Conservation (phyloP, 2,888 invertebrate species). For the Alviniconcha strummeri region DNA sequence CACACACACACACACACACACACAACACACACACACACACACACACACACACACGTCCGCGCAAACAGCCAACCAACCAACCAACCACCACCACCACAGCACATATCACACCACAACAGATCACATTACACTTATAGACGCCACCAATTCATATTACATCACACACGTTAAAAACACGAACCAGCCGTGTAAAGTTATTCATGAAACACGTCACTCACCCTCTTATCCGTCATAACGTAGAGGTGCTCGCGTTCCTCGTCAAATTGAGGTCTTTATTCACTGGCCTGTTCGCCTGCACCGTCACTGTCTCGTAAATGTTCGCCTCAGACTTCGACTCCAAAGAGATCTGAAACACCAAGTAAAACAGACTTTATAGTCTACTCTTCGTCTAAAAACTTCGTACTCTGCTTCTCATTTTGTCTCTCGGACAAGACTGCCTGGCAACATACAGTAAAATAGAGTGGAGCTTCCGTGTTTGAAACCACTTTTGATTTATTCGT, state of each 20-base stretch:
- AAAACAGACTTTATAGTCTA: not conserved
- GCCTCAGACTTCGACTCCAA: conserved; percentile 83
- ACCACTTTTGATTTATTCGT: too few species aligned
- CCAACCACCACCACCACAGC: not conserved
- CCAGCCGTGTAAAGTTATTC: too few species aligned
- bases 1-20: conserved; percentile 14
- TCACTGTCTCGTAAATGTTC: conserved; percentile 84
- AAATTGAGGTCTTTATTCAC: conserved; percentile 94
- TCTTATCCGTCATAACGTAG: conserved; percentile 93
- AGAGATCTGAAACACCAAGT: conserved; percentile 80
- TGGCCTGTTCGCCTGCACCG: conserved; percentile 86
- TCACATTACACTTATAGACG: not conserved
- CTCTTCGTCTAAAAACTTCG: too few species aligned
- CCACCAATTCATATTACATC: not conserved
- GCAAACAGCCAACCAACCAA: not conserved
- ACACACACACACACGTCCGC: not conserved
- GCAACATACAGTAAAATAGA: too few species aligned
- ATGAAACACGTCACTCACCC: conserved; percentile 77
- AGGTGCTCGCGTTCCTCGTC: conserved; percentile 93
- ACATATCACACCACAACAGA: not conserved
- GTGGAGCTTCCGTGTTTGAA: too few species aligned
- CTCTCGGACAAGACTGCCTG: too few species aligned
- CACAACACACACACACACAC: not conserved
- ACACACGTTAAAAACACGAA: too few species aligned
- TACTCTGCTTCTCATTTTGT: too few species aligned